Conservation (phyloP, 2,797 vertebrate genomes). For the Pelobates cultripes region DNA sequence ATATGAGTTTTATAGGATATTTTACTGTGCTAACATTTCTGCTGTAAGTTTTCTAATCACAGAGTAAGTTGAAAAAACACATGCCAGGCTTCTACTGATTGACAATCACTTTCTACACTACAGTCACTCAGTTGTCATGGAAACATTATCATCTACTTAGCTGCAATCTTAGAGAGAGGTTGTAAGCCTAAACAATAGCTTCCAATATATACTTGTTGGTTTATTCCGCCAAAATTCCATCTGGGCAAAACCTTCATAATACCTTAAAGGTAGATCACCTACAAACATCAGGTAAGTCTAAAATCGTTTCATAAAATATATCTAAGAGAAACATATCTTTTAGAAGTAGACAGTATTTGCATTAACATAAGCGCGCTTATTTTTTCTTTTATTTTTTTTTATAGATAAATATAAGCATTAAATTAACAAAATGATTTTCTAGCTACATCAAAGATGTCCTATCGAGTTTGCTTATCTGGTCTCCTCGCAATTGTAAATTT, state of each 20-base stretch:
- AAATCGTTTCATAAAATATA: too few relatives aligned
- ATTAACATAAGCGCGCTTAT: too few relatives aligned
- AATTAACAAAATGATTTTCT: neutral
- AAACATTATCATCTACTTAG: conserved; percentile 31
- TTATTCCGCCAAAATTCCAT: neutral
- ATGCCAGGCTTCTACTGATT: conserved; percentile 37
- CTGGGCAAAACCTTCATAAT: neutral
- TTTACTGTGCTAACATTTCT: conserved; percentile 35
- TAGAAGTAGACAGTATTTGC: too few relatives aligned
- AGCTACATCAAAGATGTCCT: neutral
- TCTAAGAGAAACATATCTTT: neutral
- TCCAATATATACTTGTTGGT: neutral
- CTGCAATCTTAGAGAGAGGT: conserved; percentile 25
- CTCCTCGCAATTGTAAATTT: neutral
- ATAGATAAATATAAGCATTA: neutral
- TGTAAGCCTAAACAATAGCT: neutral
- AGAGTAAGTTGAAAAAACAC: conserved; percentile 23
- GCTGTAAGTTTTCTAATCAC: conserved; percentile 38
- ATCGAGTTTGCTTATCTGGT: neutral
- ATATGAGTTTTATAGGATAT: too few relatives aligned
- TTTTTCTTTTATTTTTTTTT: too few relatives aligned
- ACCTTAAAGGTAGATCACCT: neutral
- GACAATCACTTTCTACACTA: conserved; percentile 28
- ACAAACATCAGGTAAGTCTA: too few relatives aligned
- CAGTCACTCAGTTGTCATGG: conserved; percentile 47